Evolutionary conservation across 2,113 vertebrate genomes (phyloP).

Genomic region (Gorilla gorilla): DNA sequence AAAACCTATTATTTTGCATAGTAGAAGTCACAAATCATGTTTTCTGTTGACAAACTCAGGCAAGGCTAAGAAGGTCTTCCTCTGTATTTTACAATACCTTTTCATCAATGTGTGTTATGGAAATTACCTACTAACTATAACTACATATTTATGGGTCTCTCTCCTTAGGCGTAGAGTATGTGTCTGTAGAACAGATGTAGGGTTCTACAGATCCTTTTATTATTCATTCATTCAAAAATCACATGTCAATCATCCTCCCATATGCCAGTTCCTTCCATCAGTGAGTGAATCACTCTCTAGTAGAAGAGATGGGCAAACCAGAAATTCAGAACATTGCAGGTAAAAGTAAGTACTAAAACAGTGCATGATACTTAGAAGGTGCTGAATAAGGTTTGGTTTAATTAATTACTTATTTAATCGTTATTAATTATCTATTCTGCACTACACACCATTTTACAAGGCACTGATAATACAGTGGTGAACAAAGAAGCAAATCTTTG

Average conservation of each 20-base stretch:
- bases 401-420: background rate
- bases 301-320: background rate
- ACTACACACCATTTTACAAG: background rate
- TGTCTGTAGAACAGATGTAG: background rate
- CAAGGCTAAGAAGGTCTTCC: background rate
- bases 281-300: background rate
- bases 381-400: background rate
- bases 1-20: background rate
- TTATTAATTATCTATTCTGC: background rate
- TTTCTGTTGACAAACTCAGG: background rate
- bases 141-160: background rate
- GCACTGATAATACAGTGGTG: background rate
- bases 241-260: background rate
- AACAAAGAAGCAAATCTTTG: background rate
- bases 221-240: background rate
- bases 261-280: background rate
- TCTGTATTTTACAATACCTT: background rate
- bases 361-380: background rate
- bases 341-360: background rate
- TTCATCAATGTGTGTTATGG: background rate
- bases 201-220: background rate
- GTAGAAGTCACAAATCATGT: background rate
- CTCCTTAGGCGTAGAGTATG: background rate
- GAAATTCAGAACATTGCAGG: background rate
- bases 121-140: background rate